A percentile compares a stretch with the other conserved stretches of the same genome.
phyloP scores from a whole-genome alignment of 2,888 invertebrate species.

The Philhelius pedissequus region DNA sequence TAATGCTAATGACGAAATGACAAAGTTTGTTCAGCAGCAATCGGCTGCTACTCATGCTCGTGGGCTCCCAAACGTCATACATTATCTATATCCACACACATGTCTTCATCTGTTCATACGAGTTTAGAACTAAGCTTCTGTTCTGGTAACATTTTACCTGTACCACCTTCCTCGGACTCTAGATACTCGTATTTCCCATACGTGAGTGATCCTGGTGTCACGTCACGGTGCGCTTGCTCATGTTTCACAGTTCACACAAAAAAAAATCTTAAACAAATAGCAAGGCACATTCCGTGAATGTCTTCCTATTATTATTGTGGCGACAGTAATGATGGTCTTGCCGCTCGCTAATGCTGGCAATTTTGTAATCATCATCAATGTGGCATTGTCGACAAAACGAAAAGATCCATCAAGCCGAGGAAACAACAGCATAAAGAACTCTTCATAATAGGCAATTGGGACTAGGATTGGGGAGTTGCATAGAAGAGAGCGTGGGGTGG shows the following conservation, averaged over 20 bases:
- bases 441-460: not conserved
- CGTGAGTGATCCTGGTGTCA: conserved; percentile 54
- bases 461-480: not conserved
- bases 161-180: not conserved
- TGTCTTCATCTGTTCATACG: not conserved
- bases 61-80: not conserved
- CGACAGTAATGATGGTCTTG: conserved; percentile 59
- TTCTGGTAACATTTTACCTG: not conserved
- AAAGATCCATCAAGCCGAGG: conserved; percentile 38
- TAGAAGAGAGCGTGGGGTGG: not conserved
- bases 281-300: conserved; percentile 59
- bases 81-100: too few species aligned
- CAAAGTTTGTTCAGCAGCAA: conserved; percentile 36
- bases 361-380: conserved; percentile 64
- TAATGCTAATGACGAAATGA: conserved; percentile 60
- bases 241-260: conserved; percentile 14
- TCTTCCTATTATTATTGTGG: conserved; percentile 39
- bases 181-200: conserved; percentile 40
- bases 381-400: conserved; percentile 21
- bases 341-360: conserved; percentile 53
- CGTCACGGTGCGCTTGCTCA: conserved; percentile 45
- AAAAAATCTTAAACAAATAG: conserved; percentile 44
- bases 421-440: not conserved
- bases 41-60: not conserved
- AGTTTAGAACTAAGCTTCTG: conserved; percentile 29